A percentile compares a stretch with the other conserved stretches of the same genome.
Conservation (phyloP, 2,797 vertebrate genomes). For the Mus minutoides region DNA sequence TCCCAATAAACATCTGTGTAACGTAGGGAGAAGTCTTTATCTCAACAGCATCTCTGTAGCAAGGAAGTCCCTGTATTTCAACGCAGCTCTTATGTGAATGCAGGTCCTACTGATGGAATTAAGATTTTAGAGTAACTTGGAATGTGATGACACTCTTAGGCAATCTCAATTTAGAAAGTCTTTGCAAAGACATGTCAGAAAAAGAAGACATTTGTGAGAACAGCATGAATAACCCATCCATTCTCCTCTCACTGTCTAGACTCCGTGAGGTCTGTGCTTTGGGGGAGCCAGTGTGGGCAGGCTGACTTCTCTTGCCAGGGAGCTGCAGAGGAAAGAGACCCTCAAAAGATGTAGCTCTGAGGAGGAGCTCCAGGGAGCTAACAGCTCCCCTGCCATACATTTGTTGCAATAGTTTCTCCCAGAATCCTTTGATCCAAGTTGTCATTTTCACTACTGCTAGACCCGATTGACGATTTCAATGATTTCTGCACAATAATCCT, state of each 20-base stretch:
- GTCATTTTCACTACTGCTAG: slow-evolving; percentile 74
- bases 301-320: background rate
- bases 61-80: background rate
- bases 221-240: background rate
- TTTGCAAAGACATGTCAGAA: background rate
- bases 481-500: slow-evolving; percentile 77
- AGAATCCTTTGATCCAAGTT: slow-evolving; percentile 74
- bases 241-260: background rate
- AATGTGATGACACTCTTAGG: slow-evolving; percentile 18
- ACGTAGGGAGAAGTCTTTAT: slow-evolving; percentile 37
- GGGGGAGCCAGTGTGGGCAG: background rate
- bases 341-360: background rate
- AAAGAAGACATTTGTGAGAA: background rate
- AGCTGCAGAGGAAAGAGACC: background rate
- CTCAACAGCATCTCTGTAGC: background rate
- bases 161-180: background rate
- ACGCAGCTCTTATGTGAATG: background rate
- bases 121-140: background rate
- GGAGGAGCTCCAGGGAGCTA: background rate
- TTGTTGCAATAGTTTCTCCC: slow-evolving; percentile 41
- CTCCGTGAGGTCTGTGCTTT: background rate
- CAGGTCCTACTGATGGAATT: background rate
- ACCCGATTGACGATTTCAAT: slow-evolving; percentile 72
- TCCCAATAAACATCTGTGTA: slow-evolving; percentile 14
- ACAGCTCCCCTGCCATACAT: background rate